Conservation (phyloP, 1,140 invertebrate species). For the Drosophila sucinea region DNA sequence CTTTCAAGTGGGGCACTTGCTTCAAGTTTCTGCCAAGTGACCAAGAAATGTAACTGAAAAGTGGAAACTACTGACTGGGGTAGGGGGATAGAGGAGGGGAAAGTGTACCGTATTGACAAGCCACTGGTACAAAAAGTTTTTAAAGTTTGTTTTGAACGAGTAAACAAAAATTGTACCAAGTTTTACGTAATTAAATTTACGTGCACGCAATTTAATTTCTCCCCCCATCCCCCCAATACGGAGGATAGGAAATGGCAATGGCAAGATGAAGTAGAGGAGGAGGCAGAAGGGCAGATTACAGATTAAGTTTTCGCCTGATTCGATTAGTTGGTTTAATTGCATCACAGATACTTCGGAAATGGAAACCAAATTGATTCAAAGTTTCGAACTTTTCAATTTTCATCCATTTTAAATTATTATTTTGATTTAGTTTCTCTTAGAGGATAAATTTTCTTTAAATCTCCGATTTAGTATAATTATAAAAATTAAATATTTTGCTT, state of each 20-base stretch:
- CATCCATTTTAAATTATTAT: not conserved
- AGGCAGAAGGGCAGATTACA: not conserved
- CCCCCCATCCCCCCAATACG: not conserved
- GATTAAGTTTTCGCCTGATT: constrained; percentile 29
- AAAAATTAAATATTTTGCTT: no score
- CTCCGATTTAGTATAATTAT: no score
- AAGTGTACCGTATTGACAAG: constrained; percentile 62
- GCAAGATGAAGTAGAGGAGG: not conserved
- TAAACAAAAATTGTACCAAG: constrained; percentile 75
- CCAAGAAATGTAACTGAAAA: not conserved
- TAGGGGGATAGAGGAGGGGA: not conserved
- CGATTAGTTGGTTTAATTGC: constrained; percentile 22
- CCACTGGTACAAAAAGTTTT: constrained; percentile 56
- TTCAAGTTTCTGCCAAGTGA: constrained; percentile 11
- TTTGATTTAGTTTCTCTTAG: no score
- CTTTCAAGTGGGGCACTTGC: constrained; percentile 54
- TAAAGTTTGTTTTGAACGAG: constrained; percentile 79
- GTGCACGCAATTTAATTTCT: constrained; percentile 72
- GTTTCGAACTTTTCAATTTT: not conserved
- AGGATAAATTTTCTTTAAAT: no score
- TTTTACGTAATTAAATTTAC: constrained; percentile 78
- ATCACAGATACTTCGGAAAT: not conserved
- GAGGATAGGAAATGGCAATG: not conserved
- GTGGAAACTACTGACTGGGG: constrained; percentile 2
- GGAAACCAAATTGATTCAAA: not conserved